Evolutionary conservation across 2,113 vertebrate genomes (phyloP).

Genomic region (Macquaria ambigua): DNA sequence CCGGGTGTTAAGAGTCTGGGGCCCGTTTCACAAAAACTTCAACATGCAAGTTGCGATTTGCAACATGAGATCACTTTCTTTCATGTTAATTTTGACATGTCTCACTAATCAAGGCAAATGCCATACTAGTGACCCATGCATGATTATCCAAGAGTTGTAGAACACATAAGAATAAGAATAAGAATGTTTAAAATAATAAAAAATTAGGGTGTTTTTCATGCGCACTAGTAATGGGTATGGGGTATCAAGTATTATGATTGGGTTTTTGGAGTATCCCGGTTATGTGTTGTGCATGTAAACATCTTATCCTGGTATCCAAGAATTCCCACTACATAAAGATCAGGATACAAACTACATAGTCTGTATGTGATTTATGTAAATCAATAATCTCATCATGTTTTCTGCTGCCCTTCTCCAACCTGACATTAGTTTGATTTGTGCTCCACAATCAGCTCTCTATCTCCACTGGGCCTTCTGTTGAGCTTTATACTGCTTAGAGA

Average conservation of each 20-base stretch:
- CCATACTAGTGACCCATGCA: not conserved
- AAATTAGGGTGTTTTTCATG: not conserved
- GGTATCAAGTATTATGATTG: not conserved
- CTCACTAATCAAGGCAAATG: not conserved
- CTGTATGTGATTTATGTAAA: slow-evolving; percentile 2
- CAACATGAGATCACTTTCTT: not conserved
- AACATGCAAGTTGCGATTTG: not conserved
- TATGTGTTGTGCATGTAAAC: not conserved
- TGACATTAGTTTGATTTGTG: slow-evolving; percentile 10
- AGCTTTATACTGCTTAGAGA: not conserved
- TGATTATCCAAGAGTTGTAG: not conserved
- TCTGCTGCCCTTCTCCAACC: not conserved
- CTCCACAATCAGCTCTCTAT: not conserved
- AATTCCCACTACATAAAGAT: not conserved
- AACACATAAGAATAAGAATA: not conserved
- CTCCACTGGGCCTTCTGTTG: not conserved
- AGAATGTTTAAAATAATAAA: not conserved
- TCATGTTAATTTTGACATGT: not conserved
- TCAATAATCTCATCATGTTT: slow-evolving; percentile 15
- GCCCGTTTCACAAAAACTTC: not conserved
- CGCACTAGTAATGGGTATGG: too few species aligned
- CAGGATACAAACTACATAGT: not conserved
- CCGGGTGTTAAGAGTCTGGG: not conserved
- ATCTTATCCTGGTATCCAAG: not conserved
- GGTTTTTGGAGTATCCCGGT: not conserved